Conservation (phyloP, 2,113 vertebrate genomes). For the Hypomesus transpacificus region DNA sequence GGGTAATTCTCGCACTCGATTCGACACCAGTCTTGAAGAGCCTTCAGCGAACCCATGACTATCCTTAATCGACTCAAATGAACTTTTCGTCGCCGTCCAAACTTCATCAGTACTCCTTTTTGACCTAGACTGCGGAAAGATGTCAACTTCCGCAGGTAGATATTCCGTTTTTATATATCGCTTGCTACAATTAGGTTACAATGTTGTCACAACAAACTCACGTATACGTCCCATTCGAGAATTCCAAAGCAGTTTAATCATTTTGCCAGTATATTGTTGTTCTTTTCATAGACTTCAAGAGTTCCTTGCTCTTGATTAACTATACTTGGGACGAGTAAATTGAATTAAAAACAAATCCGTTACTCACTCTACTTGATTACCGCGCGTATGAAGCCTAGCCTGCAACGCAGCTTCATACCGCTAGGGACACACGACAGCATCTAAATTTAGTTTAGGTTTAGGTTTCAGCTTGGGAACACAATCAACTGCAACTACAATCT, state of each 20-base stretch:
- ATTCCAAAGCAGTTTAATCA: neutral
- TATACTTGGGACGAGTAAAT: neutral
- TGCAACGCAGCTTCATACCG: conserved; percentile 16
- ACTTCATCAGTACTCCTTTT: neutral
- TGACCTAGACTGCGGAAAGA: neutral
- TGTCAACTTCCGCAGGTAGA: neutral
- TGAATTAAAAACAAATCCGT: conserved; percentile 26
- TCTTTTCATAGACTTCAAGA: neutral
- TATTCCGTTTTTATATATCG: neutral
- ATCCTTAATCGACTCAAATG: neutral
- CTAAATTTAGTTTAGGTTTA: neutral
- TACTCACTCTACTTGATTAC: conserved; percentile 2
- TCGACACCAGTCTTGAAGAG: conserved; percentile 80
- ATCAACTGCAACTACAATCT: too few relatives aligned
- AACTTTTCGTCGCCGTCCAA: neutral
- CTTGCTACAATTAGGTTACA: neutral
- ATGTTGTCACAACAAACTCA: neutral
- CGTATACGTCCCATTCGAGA: neutral
- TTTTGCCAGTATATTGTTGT: too few relatives aligned
- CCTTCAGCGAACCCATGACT: conserved; percentile 71
- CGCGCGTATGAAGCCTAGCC: neutral
- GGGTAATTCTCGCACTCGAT: conserved; percentile 74
- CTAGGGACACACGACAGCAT: conserved; percentile 35
- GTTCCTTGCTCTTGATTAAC: neutral
- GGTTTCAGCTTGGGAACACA: neutral